phyloP scores from a whole-genome alignment of 1,140 invertebrate genomes.

The Vollenhovia emeryi region DNA sequence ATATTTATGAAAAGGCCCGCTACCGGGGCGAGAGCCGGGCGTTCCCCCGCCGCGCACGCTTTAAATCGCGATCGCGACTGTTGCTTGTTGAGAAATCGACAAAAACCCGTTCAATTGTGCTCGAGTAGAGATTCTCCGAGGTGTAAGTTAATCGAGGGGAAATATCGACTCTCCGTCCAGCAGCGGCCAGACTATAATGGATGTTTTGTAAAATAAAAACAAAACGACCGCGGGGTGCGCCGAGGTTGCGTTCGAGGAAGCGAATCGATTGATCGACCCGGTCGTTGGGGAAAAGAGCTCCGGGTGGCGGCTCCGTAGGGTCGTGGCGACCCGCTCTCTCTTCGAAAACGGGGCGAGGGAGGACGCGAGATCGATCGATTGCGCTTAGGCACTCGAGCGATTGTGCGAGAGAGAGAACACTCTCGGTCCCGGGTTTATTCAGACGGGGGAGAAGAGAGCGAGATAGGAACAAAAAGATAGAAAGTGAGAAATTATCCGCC shows the following conservation, averaged over 20 bases:
- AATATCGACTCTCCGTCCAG: conserved; percentile 66
- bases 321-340: conserved; percentile 68
- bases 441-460: conserved; percentile 41
- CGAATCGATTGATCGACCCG: conserved; percentile 66
- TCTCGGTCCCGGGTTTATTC: conserved; percentile 43
- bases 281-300: conserved; percentile 16
- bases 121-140: conserved; percentile 32
- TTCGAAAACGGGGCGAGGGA: conserved; percentile 16
- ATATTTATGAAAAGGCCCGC: conserved; percentile 85
- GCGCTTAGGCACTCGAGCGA: conserved; percentile 58
- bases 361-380: conserved; percentile 55
- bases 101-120: background rate
- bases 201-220: conserved; percentile 83
- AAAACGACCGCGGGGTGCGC: conserved; percentile 64
- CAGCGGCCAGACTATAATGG: conserved; percentile 82
- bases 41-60: no score
- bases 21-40: conserved; percentile 79
- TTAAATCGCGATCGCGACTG: conserved; percentile 33
- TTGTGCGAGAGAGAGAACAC: conserved; percentile 12
- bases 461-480: conserved; percentile 73
- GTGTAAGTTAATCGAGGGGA: background rate
- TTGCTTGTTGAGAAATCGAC: conserved; percentile 23
- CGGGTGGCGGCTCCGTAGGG: no score
- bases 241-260: conserved; percentile 62
- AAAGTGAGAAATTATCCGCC: conserved; percentile 74